Evolutionary conservation across 1,140 invertebrate species (phyloP).

Genomic region (Zaprionus ghesquierei): DNA sequence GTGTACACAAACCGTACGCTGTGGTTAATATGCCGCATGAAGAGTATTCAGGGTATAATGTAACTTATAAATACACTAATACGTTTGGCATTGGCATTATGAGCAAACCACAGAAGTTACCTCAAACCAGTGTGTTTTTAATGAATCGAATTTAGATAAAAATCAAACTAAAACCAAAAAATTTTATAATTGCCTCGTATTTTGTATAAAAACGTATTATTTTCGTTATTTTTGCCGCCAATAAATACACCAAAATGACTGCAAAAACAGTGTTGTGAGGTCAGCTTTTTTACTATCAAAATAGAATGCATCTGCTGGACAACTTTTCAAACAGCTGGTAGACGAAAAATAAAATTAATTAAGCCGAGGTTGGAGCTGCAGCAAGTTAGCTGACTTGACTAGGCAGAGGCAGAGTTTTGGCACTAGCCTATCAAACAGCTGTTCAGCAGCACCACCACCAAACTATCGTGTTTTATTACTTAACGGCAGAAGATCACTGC

Average conservation of each 20-base stretch:
- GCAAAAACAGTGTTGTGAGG: too few relatives aligned
- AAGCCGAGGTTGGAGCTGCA: too few relatives aligned
- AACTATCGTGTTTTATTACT: too few relatives aligned
- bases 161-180: background rate
- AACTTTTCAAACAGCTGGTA: too few relatives aligned
- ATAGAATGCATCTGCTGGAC: too few relatives aligned
- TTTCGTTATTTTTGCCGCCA: constrained; percentile 7
- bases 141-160: background rate
- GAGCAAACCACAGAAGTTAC: background rate
- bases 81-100: background rate
- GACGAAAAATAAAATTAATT: too few relatives aligned
- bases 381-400: constrained; percentile 12
- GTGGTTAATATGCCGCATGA: background rate
- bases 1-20: too few relatives aligned
- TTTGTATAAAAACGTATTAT: background rate
- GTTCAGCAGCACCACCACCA: too few relatives aligned
- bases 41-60: background rate
- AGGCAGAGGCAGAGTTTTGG: too few relatives aligned
- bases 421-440: too few relatives aligned
- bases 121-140: background rate
- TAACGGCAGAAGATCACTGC: too few relatives aligned
- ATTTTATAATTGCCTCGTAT: background rate
- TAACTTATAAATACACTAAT: background rate
- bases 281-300: too few relatives aligned
- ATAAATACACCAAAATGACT: background rate